Base-by-base conservation (phyloP, 2,888 invertebrate genomes). In the Cryptocephalus moraei region DNA sequence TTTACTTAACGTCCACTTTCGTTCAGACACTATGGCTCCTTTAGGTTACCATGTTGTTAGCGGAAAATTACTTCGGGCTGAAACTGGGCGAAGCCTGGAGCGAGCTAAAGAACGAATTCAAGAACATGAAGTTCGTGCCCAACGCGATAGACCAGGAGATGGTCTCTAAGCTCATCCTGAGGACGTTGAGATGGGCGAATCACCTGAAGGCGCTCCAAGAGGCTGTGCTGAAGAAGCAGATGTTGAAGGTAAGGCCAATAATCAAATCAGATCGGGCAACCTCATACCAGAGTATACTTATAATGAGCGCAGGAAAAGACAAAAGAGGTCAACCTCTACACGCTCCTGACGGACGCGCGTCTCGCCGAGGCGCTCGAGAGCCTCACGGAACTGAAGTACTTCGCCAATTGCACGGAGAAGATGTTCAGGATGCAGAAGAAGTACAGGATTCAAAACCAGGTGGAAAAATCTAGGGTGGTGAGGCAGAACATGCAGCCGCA, bases 81-180 rank as follows among this genome's bases (percentile, higher is more conserved):
- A 73, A 72, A 54, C 54, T 73, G 40, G 71, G 71, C 2, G 70
- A 75, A 56, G 61, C 67, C 8, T 75, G 75, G 75, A 52, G 62
- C 13, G 73, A 74, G 56, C 52, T 75, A 2, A 50, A 58, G 10
- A 58, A 53, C 32, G 68, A 71, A 53, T 57, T 74, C 13, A 58
- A 66, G 45, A 57, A 61, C n/a, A 54, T 57, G 4, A 65, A 65
- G 4, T 56, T 73, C 4, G 59, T 55, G 43, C 70, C 71, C 0
- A 54, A 70, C 31, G 64, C 62, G 9, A 56, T 65, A 42, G 74
- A 75, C 53, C 60, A 60, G 2, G 61, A 69, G 44, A 57, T 68
- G 51, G 57, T 74, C 36, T 53, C 58, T 12, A 51, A 63, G 14
- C 60, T 74, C 58, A 59, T 63, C 1, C 59, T 66, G 14, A 57